A percentile compares a stretch with the other conserved stretches of the same genome.
These are phyloP conservation scores for Laticauda laticaudata DNA, from an alignment of 2,113 vertebrate genomes.

Conservation along the genomic window DNA sequence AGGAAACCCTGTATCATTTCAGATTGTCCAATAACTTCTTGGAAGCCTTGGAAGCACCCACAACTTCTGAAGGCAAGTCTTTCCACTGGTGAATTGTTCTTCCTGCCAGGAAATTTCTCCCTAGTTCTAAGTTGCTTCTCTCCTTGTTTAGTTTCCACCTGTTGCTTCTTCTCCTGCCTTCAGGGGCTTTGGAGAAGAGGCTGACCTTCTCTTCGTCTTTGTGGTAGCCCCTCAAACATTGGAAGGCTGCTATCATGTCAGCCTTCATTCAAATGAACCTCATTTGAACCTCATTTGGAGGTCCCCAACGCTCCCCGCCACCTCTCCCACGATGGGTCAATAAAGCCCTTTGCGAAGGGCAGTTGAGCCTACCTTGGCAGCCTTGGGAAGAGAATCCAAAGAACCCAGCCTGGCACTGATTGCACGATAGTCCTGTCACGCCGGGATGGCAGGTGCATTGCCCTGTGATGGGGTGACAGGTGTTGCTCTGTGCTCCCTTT, in stretches of 20 bases:
- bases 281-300: neutral
- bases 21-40: neutral
- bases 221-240: neutral
- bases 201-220: neutral
- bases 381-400: constrained; percentile 88
- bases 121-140: neutral
- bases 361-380: constrained; percentile 77
- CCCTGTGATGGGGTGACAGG: constrained; percentile 79
- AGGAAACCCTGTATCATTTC: neutral
- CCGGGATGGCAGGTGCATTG: constrained; percentile 85
- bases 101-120: neutral
- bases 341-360: neutral
- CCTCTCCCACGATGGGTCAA: neutral
- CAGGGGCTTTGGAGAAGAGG: neutral
- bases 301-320: neutral
- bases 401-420: constrained; percentile 79
- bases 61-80: no score
- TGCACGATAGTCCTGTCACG: constrained; percentile 76
- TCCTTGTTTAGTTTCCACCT: neutral
- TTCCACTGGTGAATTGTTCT: no score
- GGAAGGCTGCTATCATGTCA: no score
- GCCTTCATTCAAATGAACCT: neutral
- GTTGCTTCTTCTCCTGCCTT: neutral
- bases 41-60: neutral
- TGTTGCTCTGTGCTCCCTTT: constrained; percentile 69